Evolutionary conservation across 2,113 vertebrate species (phyloP).

Genomic region (Chrysemys picta): DNA sequence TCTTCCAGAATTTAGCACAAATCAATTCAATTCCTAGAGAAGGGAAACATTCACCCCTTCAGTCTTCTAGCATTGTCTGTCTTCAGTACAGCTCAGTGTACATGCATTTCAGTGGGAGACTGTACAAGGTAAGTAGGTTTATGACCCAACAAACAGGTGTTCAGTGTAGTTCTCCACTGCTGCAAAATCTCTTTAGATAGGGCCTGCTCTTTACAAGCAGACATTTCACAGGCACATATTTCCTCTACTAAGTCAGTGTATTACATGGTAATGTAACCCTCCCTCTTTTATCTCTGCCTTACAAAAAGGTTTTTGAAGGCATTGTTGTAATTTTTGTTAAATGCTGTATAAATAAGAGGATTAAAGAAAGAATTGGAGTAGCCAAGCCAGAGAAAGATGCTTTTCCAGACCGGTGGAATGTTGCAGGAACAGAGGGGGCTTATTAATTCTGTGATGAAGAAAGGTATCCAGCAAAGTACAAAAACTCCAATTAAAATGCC

Average conservation of each 20-base stretch:
- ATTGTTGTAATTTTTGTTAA: conserved; percentile 82
- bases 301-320: conserved; percentile 78
- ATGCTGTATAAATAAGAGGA: conserved; percentile 80
- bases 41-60: neutral
- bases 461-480: conserved; percentile 79
- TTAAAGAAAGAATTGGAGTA: conserved; percentile 83
- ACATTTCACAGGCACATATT: neutral
- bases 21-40: neutral
- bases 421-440: conserved; percentile 78
- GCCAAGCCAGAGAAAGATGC: conserved; percentile 80
- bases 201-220: neutral
- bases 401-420: conserved; percentile 77
- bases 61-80: neutral
- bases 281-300: conserved; percentile 67
- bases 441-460: conserved; percentile 77
- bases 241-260: neutral
- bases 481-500: conserved; percentile 78
- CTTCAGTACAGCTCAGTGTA: neutral
- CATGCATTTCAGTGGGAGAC: neutral
- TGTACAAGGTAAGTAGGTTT: neutral
- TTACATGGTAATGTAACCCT: neutral
- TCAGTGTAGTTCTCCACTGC: neutral
- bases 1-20: neutral
- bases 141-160: neutral
- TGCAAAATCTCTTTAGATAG: neutral